phyloP scores from a whole-genome alignment of 2,888 invertebrate species.

The Steinernema scapterisci region DNA sequence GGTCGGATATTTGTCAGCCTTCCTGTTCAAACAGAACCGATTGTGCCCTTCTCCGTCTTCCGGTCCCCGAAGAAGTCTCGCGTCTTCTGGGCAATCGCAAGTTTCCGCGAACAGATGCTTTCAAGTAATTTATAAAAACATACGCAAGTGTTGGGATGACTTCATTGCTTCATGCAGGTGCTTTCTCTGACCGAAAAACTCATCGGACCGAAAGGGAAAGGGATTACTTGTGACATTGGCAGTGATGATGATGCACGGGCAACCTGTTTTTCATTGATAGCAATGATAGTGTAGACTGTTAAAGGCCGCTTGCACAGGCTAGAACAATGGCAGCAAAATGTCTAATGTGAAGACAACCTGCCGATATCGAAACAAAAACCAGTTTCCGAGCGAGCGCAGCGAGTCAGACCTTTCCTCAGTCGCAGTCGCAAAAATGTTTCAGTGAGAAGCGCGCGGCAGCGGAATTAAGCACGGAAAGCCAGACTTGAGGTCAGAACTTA shows the following conservation, averaged over 20 bases:
- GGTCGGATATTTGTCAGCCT: neutral
- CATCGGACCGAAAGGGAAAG: neutral
- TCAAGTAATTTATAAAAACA: neutral
- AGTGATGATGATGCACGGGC: neutral
- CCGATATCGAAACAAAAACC: constrained; percentile 26
- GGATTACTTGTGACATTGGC: constrained; percentile 32
- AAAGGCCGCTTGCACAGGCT: neutral
- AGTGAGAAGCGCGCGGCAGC: neutral
- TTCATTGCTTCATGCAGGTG: constrained; percentile 7
- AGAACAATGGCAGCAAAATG: constrained; percentile 14
- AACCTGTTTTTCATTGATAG: constrained; percentile 32
- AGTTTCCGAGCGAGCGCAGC: neutral
- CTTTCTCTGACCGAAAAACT: neutral
- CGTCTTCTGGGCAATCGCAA: no score
- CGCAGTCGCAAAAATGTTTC: constrained; percentile 2
- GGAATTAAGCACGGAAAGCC: no score
- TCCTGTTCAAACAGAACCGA: neutral
- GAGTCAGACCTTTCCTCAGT: constrained; percentile 11
- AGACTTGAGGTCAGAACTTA: no score
- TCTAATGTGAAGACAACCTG: constrained; percentile 21
- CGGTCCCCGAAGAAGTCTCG: no score
- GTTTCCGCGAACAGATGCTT: constrained; percentile 14
- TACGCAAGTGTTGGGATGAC: neutral
- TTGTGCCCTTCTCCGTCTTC: no score
- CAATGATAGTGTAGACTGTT: constrained; percentile 16